phyloP scores from a whole-genome alignment of 1,140 invertebrate genomes.

The Ridgeia piscesae region DNA sequence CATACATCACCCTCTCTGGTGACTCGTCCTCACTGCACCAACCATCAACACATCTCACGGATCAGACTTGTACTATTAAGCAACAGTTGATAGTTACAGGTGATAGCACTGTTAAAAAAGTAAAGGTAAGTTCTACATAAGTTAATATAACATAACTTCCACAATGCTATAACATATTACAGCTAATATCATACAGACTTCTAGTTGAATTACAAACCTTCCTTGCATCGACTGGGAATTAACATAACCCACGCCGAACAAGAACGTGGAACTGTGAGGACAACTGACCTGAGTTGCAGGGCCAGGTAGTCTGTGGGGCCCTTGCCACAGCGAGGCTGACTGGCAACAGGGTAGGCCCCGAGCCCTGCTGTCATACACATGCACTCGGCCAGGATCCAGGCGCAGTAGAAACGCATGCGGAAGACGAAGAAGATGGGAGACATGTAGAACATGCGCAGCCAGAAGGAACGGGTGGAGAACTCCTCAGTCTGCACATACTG shows the following conservation, averaged over 20 bases:
- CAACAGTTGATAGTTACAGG: too few species aligned
- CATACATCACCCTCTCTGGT: conserved; percentile 59
- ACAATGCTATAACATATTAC: too few species aligned
- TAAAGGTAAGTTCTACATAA: too few species aligned
- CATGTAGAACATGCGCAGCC: conserved; percentile 79
- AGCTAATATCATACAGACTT: neutral
- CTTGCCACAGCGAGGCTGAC: conserved; percentile 72
- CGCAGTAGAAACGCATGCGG: conserved; percentile 84
- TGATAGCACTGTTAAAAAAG: too few species aligned
- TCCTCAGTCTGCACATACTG: conserved; percentile 54
- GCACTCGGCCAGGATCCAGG: conserved; percentile 85
- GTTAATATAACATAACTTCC: too few species aligned
- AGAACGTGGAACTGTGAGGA: neutral
- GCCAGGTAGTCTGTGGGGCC: conserved; percentile 71
- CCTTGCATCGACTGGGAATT: neutral
- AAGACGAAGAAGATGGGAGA: conserved; percentile 85
- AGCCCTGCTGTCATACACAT: conserved; percentile 87
- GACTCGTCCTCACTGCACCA: neutral
- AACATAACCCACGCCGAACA: neutral
- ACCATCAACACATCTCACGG: too few species aligned
- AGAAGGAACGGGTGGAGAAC: conserved; percentile 59
- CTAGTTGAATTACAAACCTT: neutral
- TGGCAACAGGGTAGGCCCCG: conserved; percentile 81
- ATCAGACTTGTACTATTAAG: too few species aligned
- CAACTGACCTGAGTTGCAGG: conserved; percentile 42